Evolutionary conservation across 2,797 vertebrate genomes (phyloP), one percentile per base, ranked within the genome.

Genomic region (Cirrhinus molitorella): DNA sequence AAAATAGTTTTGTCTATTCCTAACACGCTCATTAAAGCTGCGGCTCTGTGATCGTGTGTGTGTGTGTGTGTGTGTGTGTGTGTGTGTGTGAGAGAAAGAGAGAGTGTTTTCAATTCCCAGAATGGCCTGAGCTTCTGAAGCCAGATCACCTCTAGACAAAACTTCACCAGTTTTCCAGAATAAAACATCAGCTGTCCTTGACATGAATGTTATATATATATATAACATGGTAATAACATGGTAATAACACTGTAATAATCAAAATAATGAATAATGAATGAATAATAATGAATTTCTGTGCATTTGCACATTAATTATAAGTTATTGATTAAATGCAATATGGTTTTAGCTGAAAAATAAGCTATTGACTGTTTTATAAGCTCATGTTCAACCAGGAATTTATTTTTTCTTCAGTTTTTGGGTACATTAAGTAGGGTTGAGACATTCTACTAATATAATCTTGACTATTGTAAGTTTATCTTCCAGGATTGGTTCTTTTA

Each of bases 1-100:
- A 71, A 87, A 85, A 86, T 83, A 81, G 77, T 40, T 19, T 34
- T 74, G 72, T 43, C 61, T 49, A 51, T 53, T 78, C 83, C 85
- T 72, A 55, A 70, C 59, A 80, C 63, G 4, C 61, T 61, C 55
- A 72, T 79, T 77, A 77, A 77, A 45, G 37, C 57, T 77, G 55
- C 3, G 11, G 34, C 57, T 45, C 23, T 45, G 16, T 63, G 74
- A 45, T 45, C 19, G 25, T 47, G 11, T 66, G 51, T 72, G 63
- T 81, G 55, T n/a, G 43, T 25, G 68, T 37, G 53, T 45, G 80
- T 75, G 65, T 53, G 49, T 59, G 23, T 59, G 55, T 25, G n/a
- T n/a, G n/a, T n/a, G n/a, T n/a, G n/a, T n/a, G n/a, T n/a, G n/a
- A n/a, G n/a, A n/a, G n/a, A n/a, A n/a, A n/a, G 53, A 21, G 34